phyloP scores from a whole-genome alignment of 2,888 invertebrate species.

The Cheilosia vernalis region DNA sequence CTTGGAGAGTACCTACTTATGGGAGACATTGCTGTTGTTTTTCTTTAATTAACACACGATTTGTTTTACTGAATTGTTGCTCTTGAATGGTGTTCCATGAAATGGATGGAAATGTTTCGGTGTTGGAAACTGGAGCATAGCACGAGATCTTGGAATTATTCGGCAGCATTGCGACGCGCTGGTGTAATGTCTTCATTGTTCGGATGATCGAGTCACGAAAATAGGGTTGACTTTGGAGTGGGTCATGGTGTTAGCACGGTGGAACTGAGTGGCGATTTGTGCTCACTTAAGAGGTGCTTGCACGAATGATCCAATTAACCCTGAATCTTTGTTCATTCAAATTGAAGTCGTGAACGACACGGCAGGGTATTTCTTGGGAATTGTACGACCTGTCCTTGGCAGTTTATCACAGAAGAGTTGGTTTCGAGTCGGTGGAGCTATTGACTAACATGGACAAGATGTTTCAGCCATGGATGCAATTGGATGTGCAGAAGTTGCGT shows the following conservation, averaged over 20 bases:
- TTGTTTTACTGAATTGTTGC: slow-evolving; percentile 55
- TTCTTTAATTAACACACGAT: slow-evolving; percentile 70
- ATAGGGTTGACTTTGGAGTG: slow-evolving; percentile 59
- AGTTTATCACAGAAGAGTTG: neutral
- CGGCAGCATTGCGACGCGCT: slow-evolving; percentile 11
- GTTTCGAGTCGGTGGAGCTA: too few species aligned
- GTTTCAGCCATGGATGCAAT: too few species aligned
- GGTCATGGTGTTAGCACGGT: slow-evolving; percentile 52
- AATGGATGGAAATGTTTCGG: slow-evolving; percentile 20
- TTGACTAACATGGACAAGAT: too few species aligned
- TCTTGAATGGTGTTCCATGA: slow-evolving; percentile 36
- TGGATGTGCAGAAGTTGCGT: too few species aligned
- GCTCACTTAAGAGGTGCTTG: neutral
- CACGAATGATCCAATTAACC: slow-evolving; percentile 64
- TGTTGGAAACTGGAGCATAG: slow-evolving; percentile 57
- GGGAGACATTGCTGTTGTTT: slow-evolving; percentile 1
- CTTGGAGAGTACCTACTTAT: neutral
- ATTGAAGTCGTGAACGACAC: neutral
- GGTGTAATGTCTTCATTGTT: slow-evolving; percentile 10
- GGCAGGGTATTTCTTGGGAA: neutral
- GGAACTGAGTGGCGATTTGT: neutral
- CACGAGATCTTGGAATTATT: slow-evolving; percentile 61
- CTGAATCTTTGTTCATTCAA: slow-evolving; percentile 14
- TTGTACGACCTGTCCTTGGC: neutral
- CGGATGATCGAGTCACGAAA: slow-evolving; percentile 60